Evolutionary conservation across 2,888 invertebrate species (phyloP).

Genomic region (Fragum fragum): DNA sequence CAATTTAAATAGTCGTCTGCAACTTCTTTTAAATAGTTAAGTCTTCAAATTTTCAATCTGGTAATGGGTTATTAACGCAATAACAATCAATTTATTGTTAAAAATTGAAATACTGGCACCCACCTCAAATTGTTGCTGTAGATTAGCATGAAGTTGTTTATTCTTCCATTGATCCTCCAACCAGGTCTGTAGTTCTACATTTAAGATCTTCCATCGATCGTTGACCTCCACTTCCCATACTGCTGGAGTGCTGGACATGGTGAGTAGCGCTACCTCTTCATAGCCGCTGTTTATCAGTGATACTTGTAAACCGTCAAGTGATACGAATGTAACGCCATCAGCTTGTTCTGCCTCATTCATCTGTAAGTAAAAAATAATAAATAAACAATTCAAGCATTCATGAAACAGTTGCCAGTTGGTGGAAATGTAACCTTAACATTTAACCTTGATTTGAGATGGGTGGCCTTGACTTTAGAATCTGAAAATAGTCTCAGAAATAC

Average conservation of each 20-base stretch:
- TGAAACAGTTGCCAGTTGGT: too few relatives aligned
- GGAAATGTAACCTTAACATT: too few relatives aligned
- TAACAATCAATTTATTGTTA: too few relatives aligned
- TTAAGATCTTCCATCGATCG: constrained; percentile 93
- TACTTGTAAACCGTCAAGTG: constrained; percentile 91
- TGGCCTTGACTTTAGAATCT: too few relatives aligned
- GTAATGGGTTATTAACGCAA: too few relatives aligned
- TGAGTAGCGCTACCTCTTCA: constrained; percentile 91
- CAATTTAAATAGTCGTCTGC: too few relatives aligned
- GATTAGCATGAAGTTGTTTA: constrained; percentile 91
- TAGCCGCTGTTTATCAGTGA: constrained; percentile 88
- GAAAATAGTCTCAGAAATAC: too few relatives aligned
- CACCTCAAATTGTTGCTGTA: constrained; percentile 92
- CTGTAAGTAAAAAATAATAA: constrained; percentile 75
- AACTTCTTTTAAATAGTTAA: too few relatives aligned
- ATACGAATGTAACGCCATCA: constrained; percentile 90
- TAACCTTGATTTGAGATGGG: too few relatives aligned
- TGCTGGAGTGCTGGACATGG: constrained; percentile 91
- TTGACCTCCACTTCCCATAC: constrained; percentile 94
- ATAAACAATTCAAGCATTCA: too few relatives aligned
- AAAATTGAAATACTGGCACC: too few relatives aligned
- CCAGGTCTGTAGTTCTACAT: constrained; percentile 93
- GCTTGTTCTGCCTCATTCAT: constrained; percentile 89
- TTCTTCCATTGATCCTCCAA: constrained; percentile 93
- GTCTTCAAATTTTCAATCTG: too few relatives aligned